Conservation (phyloP, 1,140 invertebrate genomes). For the Subanguina moxae region DNA sequence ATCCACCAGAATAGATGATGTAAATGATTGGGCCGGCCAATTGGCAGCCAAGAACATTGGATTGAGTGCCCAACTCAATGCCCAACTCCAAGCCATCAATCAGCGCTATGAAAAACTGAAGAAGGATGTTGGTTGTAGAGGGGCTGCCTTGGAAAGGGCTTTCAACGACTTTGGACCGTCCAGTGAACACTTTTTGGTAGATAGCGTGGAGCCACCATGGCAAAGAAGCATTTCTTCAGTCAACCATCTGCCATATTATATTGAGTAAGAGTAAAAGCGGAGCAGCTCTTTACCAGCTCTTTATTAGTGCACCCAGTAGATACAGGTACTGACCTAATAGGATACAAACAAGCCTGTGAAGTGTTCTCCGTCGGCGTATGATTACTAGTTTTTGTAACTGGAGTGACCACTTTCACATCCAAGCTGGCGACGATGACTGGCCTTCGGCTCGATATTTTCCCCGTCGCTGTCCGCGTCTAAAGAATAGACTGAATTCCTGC, state of each 20-base stretch:
- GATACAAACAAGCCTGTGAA: no score
- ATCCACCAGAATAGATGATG: conserved; percentile 48
- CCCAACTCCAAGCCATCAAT: conserved; percentile 50
- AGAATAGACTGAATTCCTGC: no score
- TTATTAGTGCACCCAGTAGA: no score
- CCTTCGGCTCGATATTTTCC: no score
- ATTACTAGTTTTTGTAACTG: no score
- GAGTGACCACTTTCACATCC: no score
- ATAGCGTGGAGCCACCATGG: conserved; percentile 52
- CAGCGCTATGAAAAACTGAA: conserved; percentile 47
- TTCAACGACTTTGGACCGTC: conserved; percentile 57
- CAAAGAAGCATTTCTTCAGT: conserved; percentile 54
- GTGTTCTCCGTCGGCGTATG: no score
- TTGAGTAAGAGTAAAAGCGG: conserved; percentile 47
- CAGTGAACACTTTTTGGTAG: conserved; percentile 55
- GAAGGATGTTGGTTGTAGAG: conserved; percentile 38
- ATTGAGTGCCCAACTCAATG: conserved; percentile 35
- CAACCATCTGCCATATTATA: conserved; percentile 56
- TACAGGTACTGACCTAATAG: no score
- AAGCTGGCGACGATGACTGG: no score
- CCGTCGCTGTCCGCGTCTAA: no score
- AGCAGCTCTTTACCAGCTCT: neutral
- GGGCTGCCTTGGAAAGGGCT: conserved; percentile 53
- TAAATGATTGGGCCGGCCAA: conserved; percentile 55
- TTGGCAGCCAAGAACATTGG: conserved; percentile 47